Base-by-base conservation (phyloP, 2,888 invertebrate species). In the Amphiduros pacificus region DNA sequence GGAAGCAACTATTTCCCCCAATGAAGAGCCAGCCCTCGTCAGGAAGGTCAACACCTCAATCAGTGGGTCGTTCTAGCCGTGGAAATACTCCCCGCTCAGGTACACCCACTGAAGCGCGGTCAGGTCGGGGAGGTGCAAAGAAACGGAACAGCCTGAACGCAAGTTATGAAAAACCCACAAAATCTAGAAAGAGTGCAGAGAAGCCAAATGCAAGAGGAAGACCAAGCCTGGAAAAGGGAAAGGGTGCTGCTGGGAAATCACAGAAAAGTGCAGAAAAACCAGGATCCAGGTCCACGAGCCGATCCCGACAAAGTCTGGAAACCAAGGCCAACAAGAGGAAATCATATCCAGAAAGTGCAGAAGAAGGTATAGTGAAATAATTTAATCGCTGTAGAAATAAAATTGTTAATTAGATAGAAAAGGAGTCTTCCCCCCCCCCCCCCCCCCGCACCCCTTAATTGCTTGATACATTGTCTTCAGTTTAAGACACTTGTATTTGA, bases 31-130 rank as follows among this genome's bases (percentile, higher is more conserved):
- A n/a, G n/a, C n/a, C n/a, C n/a, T 51, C 59, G 36, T 59, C 59
- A 1, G 59, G 59, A 14, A 31, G 59, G 5, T 59, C 59, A 26
- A 59, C 59, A 2, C 59, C 59, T 11, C n/a, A n/a, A n/a, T n/a
- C n/a, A n/a, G n/a, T n/a, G n/a, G n/a, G n/a, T n/a, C n/a, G n/a
- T n/a, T n/a, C n/a, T n/a, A 59, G 31, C 20, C 1, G 9, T 4
- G 22, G 2, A 6, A 4, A 11, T 9, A 31, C 51, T 17, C 28
- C 27, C 24, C 28, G 31, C 31, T 28, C 28, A 24, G 48, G 48
- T 9, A 41, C 28, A n/a, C 32, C 57, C 28, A 57, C 41, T 1
- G 29, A 31, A 11, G 20, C 32, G 9, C 32, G 36, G n/a, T 29
- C 28, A 4, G 32, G 53, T 4, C 53, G 55, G 1, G 1, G 27